These are phyloP conservation scores for Esox lucius DNA, from an alignment of 2,797 vertebrate genomes.

Conservation along the genomic window DNA sequence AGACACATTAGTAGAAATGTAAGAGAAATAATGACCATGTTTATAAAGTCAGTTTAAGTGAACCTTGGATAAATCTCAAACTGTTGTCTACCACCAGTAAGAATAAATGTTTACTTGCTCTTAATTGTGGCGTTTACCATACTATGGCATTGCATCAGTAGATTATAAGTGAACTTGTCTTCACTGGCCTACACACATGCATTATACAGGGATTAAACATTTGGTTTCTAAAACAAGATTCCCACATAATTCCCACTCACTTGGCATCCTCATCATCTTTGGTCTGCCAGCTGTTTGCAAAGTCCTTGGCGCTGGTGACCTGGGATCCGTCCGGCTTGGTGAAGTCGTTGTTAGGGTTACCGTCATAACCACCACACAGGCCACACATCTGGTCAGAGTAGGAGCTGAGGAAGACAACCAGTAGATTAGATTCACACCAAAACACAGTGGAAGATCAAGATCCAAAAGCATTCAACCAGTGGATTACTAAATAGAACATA, in stretches of 20 bases:
- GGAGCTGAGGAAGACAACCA: constrained; percentile 51
- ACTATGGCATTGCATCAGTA: too few species aligned
- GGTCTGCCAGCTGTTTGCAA: constrained; percentile 80
- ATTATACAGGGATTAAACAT: too few species aligned
- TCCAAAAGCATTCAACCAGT: not conserved
- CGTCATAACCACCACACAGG: constrained; percentile 81
- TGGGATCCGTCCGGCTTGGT: constrained; percentile 68
- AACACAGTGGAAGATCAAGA: constrained; percentile 21
- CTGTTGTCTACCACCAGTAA: too few species aligned
- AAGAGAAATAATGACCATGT: not conserved
- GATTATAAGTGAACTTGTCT: too few species aligned
- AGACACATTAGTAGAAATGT: constrained; percentile 1
- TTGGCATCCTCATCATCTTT: constrained; percentile 68
- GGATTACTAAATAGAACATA: not conserved
- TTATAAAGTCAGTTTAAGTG: too few species aligned
- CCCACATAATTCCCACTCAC: constrained; percentile 56
- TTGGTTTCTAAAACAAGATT: not conserved
- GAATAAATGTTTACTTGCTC: too few species aligned
- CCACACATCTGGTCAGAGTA: constrained; percentile 78
- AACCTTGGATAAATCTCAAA: too few species aligned
- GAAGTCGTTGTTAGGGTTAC: constrained; percentile 72
- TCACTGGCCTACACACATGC: too few species aligned
- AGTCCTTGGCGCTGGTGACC: constrained; percentile 59
- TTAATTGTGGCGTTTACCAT: too few species aligned
- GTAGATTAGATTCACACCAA: not conserved